Evolutionary conservation across 2,113 vertebrate genomes (phyloP).

Genomic region (Indicator indicator): DNA sequence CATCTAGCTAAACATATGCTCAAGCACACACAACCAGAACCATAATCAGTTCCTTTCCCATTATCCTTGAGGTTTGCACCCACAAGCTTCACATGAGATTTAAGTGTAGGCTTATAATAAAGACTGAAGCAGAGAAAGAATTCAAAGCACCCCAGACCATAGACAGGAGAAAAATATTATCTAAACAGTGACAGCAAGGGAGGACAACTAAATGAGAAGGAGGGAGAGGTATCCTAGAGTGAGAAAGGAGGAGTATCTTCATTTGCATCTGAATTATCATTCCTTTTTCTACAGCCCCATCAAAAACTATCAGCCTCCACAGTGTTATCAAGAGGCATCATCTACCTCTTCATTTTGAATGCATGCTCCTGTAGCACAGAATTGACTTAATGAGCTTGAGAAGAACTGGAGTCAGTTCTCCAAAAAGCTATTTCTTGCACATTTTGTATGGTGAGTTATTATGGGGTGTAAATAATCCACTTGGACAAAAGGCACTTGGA

Average conservation of each 20-base stretch:
- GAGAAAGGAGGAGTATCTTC: background rate
- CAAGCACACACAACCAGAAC: background rate
- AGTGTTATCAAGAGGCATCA: background rate
- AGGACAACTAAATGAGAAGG: background rate
- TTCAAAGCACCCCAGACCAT: background rate
- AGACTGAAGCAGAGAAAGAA: background rate
- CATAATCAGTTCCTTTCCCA: background rate
- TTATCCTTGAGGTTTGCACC: background rate
- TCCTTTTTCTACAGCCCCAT: background rate
- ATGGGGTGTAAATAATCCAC: background rate
- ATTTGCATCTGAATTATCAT: background rate
- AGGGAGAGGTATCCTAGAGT: background rate
- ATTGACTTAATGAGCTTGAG: background rate
- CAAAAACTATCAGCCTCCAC: background rate
- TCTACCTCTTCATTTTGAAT: background rate
- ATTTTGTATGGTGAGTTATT: background rate
- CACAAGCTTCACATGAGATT: background rate
- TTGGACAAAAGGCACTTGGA: rapidly evolving
- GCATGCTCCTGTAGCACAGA: background rate
- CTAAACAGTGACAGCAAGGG: background rate
- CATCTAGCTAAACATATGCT: background rate
- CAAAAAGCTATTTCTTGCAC: background rate
- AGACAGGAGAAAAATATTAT: background rate
- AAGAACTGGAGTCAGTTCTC: background rate
- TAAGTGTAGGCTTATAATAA: background rate